Percentiles rank a stretch among this genome's conserved stretches.
Conservation (phyloP, 2,888 invertebrate genomes). For the Caenorhabditis macrosperma region DNA sequence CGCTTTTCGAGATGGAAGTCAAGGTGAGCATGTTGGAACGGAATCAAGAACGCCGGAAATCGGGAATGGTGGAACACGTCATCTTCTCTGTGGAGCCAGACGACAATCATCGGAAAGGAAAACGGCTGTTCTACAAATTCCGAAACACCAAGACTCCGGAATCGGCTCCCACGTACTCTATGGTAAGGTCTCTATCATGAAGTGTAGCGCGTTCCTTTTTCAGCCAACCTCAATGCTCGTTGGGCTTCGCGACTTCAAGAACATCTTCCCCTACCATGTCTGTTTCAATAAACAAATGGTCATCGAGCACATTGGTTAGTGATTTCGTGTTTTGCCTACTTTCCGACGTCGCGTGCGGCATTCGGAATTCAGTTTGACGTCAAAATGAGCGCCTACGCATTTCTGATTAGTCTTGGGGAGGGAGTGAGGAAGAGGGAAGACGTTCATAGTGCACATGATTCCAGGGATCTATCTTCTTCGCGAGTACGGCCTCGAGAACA, state of each 20-base stretch:
- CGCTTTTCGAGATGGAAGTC: constrained; percentile 74
- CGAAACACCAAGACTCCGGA: constrained; percentile 40
- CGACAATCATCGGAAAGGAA: constrained; percentile 66
- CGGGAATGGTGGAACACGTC: constrained; percentile 75
- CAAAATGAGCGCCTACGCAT: constrained; percentile 24
- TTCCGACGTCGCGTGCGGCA: not conserved
- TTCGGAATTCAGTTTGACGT: constrained; percentile 45
- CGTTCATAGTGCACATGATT: constrained; percentile 7
- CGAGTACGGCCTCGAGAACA: constrained; percentile 73
- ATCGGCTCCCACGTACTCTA: not conserved
- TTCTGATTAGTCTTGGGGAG: constrained; percentile 19
- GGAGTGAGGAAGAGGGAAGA: not conserved
- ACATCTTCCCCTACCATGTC: constrained; percentile 77
- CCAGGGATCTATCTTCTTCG: constrained; percentile 70
- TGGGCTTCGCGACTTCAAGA: constrained; percentile 64
- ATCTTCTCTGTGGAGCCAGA: constrained; percentile 73
- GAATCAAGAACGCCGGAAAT: constrained; percentile 73
- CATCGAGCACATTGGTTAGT: constrained; percentile 76
- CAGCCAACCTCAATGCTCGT: constrained; percentile 47
- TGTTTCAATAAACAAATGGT: constrained; percentile 78
- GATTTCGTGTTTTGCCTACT: constrained; percentile 3
- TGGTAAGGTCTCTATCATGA: constrained; percentile 3
- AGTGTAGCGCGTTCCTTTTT: too few relatives aligned
- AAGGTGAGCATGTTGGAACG: constrained; percentile 72
- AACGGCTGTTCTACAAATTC: constrained; percentile 66